These are phyloP conservation scores for Marisa cornuarietis DNA, from an alignment of 1,140 invertebrate genomes.

Conservation along the genomic window DNA sequence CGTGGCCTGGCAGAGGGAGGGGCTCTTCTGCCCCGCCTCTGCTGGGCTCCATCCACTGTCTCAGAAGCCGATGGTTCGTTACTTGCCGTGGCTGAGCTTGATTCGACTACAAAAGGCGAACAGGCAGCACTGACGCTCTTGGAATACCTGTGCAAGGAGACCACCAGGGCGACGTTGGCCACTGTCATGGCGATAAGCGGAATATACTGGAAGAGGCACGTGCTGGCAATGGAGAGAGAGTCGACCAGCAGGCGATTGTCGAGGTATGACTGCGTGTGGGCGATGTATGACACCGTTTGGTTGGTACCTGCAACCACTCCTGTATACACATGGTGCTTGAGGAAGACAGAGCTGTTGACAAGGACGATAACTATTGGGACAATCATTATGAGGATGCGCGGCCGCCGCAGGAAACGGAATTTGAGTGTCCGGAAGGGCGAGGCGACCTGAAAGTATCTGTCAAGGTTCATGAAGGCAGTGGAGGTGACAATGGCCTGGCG, in stretches of 20 bases:
- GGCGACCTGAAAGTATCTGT: slow-evolving; percentile 13
- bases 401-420: background rate
- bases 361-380: background rate
- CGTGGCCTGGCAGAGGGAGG: background rate
- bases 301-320: slow-evolving; percentile 1
- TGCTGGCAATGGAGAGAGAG: slow-evolving; percentile 19
- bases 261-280: slow-evolving; percentile 8
- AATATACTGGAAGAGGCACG: slow-evolving; percentile 17
- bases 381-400: background rate
- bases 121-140: background rate
- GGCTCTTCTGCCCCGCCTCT: background rate
- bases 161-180: slow-evolving; percentile 12
- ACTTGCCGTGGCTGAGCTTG: too few relatives aligned
- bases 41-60: too few relatives aligned
- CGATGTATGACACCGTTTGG: slow-evolving; percentile 14
- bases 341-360: slow-evolving; percentile 1
- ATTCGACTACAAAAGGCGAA: too few relatives aligned
- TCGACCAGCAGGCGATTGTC: slow-evolving; percentile 14
- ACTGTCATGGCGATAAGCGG: slow-evolving; percentile 13
- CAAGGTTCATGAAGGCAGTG: slow-evolving; percentile 17
- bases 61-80: too few relatives aligned
- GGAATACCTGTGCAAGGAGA: slow-evolving; percentile 7
- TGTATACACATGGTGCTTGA: slow-evolving; percentile 12
- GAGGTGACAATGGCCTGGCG: slow-evolving; percentile 11
- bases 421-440: background rate